Base-by-base conservation (phyloP, 2,888 invertebrate species). In the Parasteatoda lunata region DNA sequence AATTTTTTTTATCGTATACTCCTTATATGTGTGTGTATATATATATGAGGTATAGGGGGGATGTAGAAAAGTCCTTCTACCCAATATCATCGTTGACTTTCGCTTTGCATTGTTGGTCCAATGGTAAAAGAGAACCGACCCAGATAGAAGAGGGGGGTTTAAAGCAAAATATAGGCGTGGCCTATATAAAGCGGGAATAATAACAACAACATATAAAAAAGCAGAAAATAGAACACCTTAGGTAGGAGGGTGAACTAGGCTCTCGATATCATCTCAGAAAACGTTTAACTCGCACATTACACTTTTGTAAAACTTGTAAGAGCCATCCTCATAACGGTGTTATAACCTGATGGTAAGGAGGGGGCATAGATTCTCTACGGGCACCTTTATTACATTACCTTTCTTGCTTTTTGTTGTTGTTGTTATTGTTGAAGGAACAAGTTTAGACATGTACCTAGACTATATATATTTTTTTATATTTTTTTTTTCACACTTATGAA, bases 211-310 rank as follows among this genome's bases (percentile, higher is more conserved):
- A 77, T 80, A 66, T 77, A 66, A 72, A 4, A 68, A 68, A 77
- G 59, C 52, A 71, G 80, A 77, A 86, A 71, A 80, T 86, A 80
- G 80, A 75, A 49, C 54, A 79, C 80, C 78, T 52, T 15, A 47
- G 64, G 75, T 69, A 75, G 65, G 65, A 30, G 78, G 70, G 54
- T 48, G 73, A 73, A 47, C 66, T 5, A 71, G 70, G 30, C 64
- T 54, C 79, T 80, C 77, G 85, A 86, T 86, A 86, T 81, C 80
- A 86, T 86, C 85, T 86, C 54, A 76, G 59, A 59, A 86, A 86
- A 77, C 85, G 85, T 86, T 86, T 86, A 86, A 81, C 80, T 77
- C 85, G 80, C 85, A 80, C 71, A 81, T 86, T 86, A 80, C 85
- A 71, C 66, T 86, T 80, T 80, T 71, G 84, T 85, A 65, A 45